Base-by-base conservation (phyloP, 2,113 vertebrate genomes). In the Chitala chitala region DNA sequence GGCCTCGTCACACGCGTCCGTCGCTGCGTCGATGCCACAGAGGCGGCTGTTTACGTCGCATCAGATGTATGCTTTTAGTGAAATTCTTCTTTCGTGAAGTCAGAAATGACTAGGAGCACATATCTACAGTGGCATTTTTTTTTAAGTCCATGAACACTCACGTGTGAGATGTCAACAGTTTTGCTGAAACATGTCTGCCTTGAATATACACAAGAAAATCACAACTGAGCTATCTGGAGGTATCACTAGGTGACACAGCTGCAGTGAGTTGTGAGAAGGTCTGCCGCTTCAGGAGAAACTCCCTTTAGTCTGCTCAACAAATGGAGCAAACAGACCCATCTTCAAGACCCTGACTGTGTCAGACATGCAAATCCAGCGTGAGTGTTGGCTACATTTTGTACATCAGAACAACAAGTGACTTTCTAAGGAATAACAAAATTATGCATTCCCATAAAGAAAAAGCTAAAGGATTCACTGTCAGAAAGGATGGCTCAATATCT, bases 191-290 rank as follows among this genome's bases (percentile, higher is more conserved):
- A 63, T 63, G 33, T 33, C n/a, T n/a, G n/a, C n/a, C n/a, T n/a
- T n/a, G n/a, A n/a, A 63, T 63, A 36, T 63, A n/a, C 59, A 63
- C 59, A 38, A 29, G 31, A 17, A 36, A 63, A 33, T 63, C 59
- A 63, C 59, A 33, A 63, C 59, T 44, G 40, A 26, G 24, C n/a
- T 26, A 38, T 44, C 10, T 48, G 42, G 42, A 68, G 22, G 4
- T 10, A 15, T n/a, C 44, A 3, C 42, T 13, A 46, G 42, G 10
- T 9, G 40, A 48, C 42, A 46, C 42, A 46, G 40, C 22, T 22
- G 6, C 22, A 46, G 22, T 68, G 64, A 22, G 3, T 4, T 15
- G 6, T 68, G 64, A 68, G 46, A 38, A 46, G 38, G 64, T 68
- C 22, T 46, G 42, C 22, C 26, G 42, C 22, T 29, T 68, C n/a